These are phyloP conservation scores for Cryptocephalus moraei DNA, from an alignment of 2,888 invertebrate species.

Conservation along the genomic window DNA sequence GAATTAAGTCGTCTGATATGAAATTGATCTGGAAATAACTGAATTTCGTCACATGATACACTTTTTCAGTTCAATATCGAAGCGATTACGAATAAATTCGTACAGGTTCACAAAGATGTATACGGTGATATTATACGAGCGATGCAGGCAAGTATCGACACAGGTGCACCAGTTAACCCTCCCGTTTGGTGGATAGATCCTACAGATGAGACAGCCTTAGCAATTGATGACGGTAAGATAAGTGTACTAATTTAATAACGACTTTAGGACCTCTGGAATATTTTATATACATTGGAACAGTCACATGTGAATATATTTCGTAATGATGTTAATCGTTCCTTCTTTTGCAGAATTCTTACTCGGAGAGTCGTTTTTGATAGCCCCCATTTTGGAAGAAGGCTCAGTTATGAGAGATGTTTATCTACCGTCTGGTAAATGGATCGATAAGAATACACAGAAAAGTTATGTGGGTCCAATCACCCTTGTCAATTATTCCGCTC, in stretches of 20 bases:
- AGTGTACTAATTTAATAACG: not conserved
- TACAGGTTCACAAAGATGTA: constrained; percentile 53
- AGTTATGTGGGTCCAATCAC: constrained; percentile 49
- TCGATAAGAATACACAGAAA: constrained; percentile 45
- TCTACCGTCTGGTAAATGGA: constrained; percentile 66
- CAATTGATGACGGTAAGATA: constrained; percentile 46
- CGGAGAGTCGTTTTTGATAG: constrained; percentile 66
- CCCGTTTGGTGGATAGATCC: constrained; percentile 84
- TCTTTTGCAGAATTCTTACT: constrained; percentile 60
- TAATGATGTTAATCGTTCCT: not conserved
- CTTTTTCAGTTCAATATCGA: constrained; percentile 42
- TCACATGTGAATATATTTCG: not conserved
- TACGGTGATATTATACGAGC: constrained; percentile 51
- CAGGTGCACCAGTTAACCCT: constrained; percentile 63
- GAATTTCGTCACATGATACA: not conserved
- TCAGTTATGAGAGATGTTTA: constrained; percentile 58
- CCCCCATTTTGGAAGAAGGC: constrained; percentile 60
- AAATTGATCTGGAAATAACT: not conserved
- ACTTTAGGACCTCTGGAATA: too few species aligned
- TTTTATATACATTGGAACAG: not conserved
- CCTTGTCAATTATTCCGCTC: constrained; percentile 54
- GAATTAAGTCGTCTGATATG: too few species aligned
- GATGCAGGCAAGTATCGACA: constrained; percentile 47
- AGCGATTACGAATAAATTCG: constrained; percentile 51
- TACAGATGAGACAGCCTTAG: constrained; percentile 47